These are phyloP conservation scores for Mercenaria mercenaria DNA, from an alignment of 1,140 invertebrate species.

Conservation along the genomic window DNA sequence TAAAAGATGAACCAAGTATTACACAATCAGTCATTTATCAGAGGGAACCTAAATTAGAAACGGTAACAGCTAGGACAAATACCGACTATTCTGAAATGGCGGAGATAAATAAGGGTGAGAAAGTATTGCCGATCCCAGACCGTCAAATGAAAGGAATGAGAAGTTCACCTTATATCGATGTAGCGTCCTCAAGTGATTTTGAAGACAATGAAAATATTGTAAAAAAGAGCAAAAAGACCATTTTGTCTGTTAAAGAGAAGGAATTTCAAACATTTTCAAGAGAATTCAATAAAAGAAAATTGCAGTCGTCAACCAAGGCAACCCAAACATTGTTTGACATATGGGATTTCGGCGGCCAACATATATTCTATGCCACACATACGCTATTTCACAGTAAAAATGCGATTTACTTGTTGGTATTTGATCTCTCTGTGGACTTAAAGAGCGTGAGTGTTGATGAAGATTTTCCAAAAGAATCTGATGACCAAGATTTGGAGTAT, in stretches of 20 bases:
- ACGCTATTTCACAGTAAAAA: conserved; percentile 5
- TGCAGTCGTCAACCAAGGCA: background rate
- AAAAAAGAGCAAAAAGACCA: background rate
- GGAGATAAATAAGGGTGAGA: too few relatives aligned
- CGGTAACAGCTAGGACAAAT: background rate
- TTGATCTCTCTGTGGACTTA: background rate
- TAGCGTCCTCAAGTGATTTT: background rate
- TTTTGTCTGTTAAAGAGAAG: background rate
- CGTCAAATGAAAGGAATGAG: background rate
- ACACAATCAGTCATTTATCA: background rate
- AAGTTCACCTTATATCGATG: background rate
- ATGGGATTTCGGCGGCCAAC: conserved; percentile 27
- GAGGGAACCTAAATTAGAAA: background rate
- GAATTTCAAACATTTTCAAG: background rate
- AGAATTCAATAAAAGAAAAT: background rate
- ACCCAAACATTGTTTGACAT: background rate
- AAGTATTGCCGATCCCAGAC: background rate
- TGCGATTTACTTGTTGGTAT: conserved; percentile 12
- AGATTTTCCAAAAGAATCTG: background rate
- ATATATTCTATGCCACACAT: conserved; percentile 21
- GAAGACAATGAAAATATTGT: background rate
- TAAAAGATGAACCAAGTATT: background rate
- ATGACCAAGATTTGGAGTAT: background rate
- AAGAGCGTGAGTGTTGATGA: background rate
- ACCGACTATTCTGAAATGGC: too few relatives aligned